These are phyloP conservation scores for Noctua comes DNA, from an alignment of 2,888 invertebrate species.

Conservation along the genomic window DNA sequence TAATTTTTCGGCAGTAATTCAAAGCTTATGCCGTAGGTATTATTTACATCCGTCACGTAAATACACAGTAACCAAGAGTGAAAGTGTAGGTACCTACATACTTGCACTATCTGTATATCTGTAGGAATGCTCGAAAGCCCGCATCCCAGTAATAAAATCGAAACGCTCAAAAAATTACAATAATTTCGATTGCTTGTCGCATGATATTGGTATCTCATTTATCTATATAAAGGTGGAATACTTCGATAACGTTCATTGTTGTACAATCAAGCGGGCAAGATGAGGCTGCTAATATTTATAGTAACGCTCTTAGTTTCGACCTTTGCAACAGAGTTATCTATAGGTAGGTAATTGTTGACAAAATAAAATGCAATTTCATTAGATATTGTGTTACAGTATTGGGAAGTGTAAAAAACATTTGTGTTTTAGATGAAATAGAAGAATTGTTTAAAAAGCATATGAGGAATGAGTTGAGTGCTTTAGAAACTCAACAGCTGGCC, in stretches of 20 bases:
- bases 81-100: constrained; percentile 20
- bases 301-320: constrained; percentile 71
- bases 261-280: constrained; percentile 67
- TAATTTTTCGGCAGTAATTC: neutral
- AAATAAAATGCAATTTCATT: neutral
- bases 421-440: constrained; percentile 76
- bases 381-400: neutral
- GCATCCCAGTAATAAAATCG: constrained; percentile 63
- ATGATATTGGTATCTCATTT: constrained; percentile 48
- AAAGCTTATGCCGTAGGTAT: neutral
- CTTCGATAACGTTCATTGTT: constrained; percentile 69
- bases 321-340: constrained; percentile 73
- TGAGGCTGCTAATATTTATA: constrained; percentile 78
- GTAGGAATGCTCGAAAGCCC: constrained; percentile 16
- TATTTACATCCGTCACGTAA: neutral
- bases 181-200: constrained; percentile 62
- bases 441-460: constrained; percentile 77
- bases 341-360: constrained; percentile 77
- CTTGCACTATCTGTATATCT: constrained; percentile 28
- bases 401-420: constrained; percentile 16
- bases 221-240: constrained; percentile 72
- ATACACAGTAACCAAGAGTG: neutral
- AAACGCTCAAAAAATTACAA: constrained; percentile 64
- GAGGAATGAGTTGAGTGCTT: constrained; percentile 71
- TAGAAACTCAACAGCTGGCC: constrained; percentile 74